Evolutionary conservation across 92 coral and sea anemone genomes (phyloP).

Genomic region (Parazoanthus darwini): DNA sequence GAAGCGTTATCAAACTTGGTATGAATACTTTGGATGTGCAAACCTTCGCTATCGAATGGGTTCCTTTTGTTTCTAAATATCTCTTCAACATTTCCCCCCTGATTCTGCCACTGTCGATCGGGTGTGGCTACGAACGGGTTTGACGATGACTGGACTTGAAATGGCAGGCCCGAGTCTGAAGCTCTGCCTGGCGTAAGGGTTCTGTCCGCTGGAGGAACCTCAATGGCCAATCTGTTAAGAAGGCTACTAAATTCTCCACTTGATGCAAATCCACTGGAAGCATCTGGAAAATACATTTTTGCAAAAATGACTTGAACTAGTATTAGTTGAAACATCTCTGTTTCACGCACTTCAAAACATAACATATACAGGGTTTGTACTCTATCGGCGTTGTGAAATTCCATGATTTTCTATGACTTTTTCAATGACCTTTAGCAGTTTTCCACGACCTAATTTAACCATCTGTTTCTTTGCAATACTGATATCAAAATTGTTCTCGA

Average conservation of each 20-base stretch:
- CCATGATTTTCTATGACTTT: too few relatives aligned
- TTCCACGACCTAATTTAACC: too few relatives aligned
- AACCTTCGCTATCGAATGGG: slow-evolving; percentile 67
- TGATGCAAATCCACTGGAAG: slow-evolving; percentile 24
- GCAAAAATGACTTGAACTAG: not conserved
- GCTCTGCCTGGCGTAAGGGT: slow-evolving; percentile 75
- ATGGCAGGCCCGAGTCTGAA: not conserved
- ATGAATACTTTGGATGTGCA: not conserved
- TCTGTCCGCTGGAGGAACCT: slow-evolving; percentile 44
- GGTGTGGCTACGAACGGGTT: slow-evolving; percentile 42
- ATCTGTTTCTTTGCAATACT: too few relatives aligned
- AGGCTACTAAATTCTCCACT: slow-evolving; percentile 43
- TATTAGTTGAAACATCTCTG: not conserved
- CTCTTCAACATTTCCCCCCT: not conserved
- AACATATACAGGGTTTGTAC: too few relatives aligned
- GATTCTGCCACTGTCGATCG: slow-evolving; percentile 25
- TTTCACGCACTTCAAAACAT: not conserved
- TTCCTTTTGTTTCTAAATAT: slow-evolving; percentile 9
- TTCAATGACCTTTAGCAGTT: too few relatives aligned
- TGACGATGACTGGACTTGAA: not conserved
- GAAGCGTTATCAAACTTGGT: not conserved
- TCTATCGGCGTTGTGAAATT: too few relatives aligned
- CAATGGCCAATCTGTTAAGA: slow-evolving; percentile 37
- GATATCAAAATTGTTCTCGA: too few relatives aligned
- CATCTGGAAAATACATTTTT: slow-evolving; percentile 1